Percentiles rank a stretch among this genome's conserved stretches.
These are phyloP conservation scores for Euura lappo DNA, from an alignment of 1,140 invertebrate species.

Conservation along the genomic window DNA sequence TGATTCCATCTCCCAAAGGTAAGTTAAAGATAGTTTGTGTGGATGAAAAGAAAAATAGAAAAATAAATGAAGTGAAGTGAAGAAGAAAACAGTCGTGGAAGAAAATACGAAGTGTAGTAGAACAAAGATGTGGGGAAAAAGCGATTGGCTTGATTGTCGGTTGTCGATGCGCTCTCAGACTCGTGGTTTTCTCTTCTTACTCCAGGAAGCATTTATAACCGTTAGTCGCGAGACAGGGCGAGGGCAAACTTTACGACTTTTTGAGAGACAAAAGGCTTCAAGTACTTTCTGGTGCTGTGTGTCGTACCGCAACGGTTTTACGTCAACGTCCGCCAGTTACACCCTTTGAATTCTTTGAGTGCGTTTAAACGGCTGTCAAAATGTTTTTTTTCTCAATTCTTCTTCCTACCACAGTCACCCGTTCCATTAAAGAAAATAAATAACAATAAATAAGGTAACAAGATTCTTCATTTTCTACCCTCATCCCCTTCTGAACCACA, in stretches of 20 bases:
- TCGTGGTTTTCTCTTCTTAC: neutral
- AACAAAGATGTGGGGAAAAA: neutral
- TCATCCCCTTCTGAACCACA: too few species aligned
- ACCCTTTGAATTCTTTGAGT: slow-evolving; percentile 3
- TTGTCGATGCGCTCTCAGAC: slow-evolving; percentile 1
- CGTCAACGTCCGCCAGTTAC: neutral
- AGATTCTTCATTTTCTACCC: too few species aligned
- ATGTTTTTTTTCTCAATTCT: slow-evolving; percentile 30
- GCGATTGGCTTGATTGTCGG: neutral
- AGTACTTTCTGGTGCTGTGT: slow-evolving; percentile 33
- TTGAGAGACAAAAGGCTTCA: slow-evolving; percentile 36
- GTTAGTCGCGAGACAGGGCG: slow-evolving; percentile 12
- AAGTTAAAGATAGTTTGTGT: neutral
- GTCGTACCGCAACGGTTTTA: slow-evolving; percentile 27
- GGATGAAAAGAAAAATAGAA: neutral
- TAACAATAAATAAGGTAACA: too few species aligned
- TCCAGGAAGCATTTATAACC: slow-evolving; percentile 2
- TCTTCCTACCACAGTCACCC: slow-evolving; percentile 13
- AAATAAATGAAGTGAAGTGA: neutral
- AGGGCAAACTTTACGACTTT: slow-evolving; percentile 32
- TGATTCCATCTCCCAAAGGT: neutral
- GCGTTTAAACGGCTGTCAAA: slow-evolving; percentile 27
- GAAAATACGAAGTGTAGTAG: neutral
- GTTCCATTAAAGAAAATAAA: too few species aligned
- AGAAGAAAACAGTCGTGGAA: neutral